Evolutionary conservation across 2,888 invertebrate genomes (phyloP).

Genomic region (Dusona sp.): DNA sequence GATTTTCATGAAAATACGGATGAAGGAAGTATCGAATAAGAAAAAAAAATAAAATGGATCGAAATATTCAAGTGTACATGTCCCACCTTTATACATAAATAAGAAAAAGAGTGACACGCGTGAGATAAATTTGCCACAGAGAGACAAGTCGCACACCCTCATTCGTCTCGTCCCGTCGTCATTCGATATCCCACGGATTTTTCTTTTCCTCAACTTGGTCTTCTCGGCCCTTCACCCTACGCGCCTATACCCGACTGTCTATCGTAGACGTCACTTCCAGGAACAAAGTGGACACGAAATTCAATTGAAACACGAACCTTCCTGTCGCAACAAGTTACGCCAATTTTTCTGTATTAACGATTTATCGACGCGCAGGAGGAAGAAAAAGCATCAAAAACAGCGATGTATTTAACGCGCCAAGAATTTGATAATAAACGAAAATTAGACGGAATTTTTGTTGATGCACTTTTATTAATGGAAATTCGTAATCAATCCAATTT

Average conservation of each 20-base stretch:
- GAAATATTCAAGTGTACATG: not conserved
- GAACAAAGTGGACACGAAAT: conserved; percentile 64
- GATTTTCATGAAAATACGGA: too few relatives aligned
- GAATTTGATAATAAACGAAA: too few relatives aligned
- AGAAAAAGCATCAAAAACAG: not conserved
- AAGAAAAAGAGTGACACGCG: conserved; percentile 27
- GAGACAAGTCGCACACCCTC: conserved; percentile 14
- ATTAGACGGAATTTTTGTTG: not conserved
- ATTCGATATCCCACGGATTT: conserved; percentile 56
- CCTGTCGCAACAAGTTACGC: conserved; percentile 27
- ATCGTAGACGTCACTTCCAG: conserved; percentile 62
- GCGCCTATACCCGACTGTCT: conserved; percentile 14
- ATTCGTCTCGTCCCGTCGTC: conserved; percentile 26
- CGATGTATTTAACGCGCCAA: not conserved
- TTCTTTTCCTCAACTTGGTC: conserved; percentile 43
- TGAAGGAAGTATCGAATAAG: too few relatives aligned
- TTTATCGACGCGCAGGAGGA: not conserved
- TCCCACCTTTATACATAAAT: not conserved
- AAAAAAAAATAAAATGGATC: not conserved
- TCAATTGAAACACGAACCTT: conserved; percentile 59
- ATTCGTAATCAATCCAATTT: not conserved
- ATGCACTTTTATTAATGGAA: not conserved
- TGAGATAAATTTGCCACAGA: conserved; percentile 38
- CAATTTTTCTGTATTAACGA: conserved; percentile 11
- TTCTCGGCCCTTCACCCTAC: conserved; percentile 1